phyloP scores from a whole-genome alignment of 2,113 vertebrate species.

The Halcyon senegalensis region DNA sequence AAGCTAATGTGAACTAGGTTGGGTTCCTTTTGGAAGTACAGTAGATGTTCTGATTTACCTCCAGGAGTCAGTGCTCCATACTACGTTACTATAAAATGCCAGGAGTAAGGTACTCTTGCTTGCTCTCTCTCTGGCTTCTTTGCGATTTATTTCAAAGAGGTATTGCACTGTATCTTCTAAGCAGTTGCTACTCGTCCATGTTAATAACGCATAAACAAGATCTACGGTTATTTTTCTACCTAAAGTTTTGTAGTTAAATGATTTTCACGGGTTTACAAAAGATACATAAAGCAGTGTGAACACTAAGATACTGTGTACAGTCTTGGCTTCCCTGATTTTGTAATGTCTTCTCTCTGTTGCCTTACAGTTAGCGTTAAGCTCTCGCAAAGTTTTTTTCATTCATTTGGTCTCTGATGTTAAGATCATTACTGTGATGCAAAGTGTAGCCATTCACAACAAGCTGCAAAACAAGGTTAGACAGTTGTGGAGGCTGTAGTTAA shows the following conservation, averaged over 20 bases:
- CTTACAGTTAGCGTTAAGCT: not conserved
- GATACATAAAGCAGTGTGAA: constrained; percentile 15
- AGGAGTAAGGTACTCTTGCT: constrained; percentile 2
- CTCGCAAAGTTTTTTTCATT: not conserved
- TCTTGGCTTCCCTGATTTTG: constrained; percentile 3
- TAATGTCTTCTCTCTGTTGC: not conserved
- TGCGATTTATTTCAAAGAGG: constrained; percentile 20
- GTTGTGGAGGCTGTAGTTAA: not conserved
- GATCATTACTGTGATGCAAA: not conserved
- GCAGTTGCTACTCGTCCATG: not conserved
- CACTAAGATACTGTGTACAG: not conserved
- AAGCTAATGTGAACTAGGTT: not conserved
- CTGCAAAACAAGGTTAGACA: not conserved
- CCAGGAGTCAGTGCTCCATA: not conserved
- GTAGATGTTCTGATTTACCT: constrained; percentile 51
- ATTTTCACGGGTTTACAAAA: constrained; percentile 42
- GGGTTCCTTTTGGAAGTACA: constrained; percentile 27
- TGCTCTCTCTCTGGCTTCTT: not conserved
- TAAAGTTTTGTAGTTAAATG: constrained; percentile 37
- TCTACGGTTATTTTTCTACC: constrained; percentile 57
- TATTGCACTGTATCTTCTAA: constrained; percentile 48
- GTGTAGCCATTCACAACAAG: not conserved
- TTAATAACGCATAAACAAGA: constrained; percentile 18
- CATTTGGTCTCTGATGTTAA: not conserved
- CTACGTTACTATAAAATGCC: not conserved